Evolutionary conservation across 2,888 invertebrate species (phyloP).

Genomic region (Epiperipatus broadwayi): DNA sequence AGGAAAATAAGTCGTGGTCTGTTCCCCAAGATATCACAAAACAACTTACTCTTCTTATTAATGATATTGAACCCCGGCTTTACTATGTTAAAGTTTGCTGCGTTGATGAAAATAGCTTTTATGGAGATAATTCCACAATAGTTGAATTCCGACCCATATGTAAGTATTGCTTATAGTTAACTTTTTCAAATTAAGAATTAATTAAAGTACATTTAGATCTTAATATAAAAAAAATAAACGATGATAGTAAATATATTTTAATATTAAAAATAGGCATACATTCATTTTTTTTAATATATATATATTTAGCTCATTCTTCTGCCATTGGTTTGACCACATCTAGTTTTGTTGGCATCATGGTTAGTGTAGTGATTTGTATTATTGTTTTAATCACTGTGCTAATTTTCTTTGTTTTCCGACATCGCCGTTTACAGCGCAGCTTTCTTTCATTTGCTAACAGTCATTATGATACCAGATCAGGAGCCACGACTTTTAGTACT

Average conservation of each 20-base stretch:
- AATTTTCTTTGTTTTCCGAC: slow-evolving; percentile 43
- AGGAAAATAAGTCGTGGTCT: too few relatives aligned
- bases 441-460: slow-evolving; percentile 62
- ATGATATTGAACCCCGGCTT: too few relatives aligned
- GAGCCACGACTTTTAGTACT: slow-evolving; percentile 61
- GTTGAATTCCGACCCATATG: too few relatives aligned
- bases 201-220: too few relatives aligned
- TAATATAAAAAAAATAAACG: too few relatives aligned
- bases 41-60: too few relatives aligned
- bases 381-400: slow-evolving; percentile 39
- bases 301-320: slow-evolving; percentile 7
- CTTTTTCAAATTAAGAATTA: too few relatives aligned
- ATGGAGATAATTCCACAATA: too few relatives aligned
- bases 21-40: too few relatives aligned
- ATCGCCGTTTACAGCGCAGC: slow-evolving; percentile 50
- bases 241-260: slow-evolving; percentile 12
- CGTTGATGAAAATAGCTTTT: too few relatives aligned
- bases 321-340: slow-evolving; percentile 20
- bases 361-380: slow-evolving; percentile 37
- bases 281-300: background rate
- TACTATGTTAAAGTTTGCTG: too few relatives aligned
- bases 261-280: background rate
- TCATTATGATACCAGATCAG: slow-evolving; percentile 66
- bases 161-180: too few relatives aligned
- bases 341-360: slow-evolving; percentile 32